These are phyloP conservation scores for Fregetta grallaria DNA, from an alignment of 2,113 vertebrate species.

Conservation along the genomic window DNA sequence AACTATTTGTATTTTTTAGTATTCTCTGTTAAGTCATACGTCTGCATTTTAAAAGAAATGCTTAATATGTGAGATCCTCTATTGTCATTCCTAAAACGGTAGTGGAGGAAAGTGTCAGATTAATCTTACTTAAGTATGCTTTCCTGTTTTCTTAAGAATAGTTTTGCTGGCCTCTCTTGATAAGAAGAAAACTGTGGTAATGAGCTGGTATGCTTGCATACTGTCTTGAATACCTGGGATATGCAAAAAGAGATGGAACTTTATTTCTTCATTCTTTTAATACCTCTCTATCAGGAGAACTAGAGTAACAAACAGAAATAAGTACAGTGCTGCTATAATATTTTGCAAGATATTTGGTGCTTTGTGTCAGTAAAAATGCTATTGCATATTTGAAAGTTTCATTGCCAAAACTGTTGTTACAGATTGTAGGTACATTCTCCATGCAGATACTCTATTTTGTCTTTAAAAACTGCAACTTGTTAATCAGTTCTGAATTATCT, in stretches of 20 bases:
- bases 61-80: neutral
- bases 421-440: neutral
- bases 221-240: neutral
- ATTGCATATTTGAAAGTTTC: neutral
- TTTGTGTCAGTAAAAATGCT: neutral
- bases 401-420: neutral
- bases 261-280: neutral
- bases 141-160: slow-evolving; percentile 32
- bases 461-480: neutral
- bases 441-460: neutral
- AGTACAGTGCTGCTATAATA: neutral
- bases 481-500: neutral
- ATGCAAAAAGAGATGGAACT: neutral
- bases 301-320: neutral
- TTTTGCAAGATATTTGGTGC: neutral
- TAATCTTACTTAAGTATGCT: slow-evolving; percentile 15
- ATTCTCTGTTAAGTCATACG: neutral
- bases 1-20: neutral
- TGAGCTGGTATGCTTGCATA: neutral
- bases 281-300: neutral
- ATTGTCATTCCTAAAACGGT: neutral
- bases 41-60: neutral
- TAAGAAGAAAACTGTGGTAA: neutral
- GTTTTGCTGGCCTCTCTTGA: slow-evolving; percentile 31
- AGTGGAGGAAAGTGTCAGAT: neutral